phyloP scores from a whole-genome alignment of 1,140 invertebrate species.

The Leptinotarsa undecemlineata region DNA sequence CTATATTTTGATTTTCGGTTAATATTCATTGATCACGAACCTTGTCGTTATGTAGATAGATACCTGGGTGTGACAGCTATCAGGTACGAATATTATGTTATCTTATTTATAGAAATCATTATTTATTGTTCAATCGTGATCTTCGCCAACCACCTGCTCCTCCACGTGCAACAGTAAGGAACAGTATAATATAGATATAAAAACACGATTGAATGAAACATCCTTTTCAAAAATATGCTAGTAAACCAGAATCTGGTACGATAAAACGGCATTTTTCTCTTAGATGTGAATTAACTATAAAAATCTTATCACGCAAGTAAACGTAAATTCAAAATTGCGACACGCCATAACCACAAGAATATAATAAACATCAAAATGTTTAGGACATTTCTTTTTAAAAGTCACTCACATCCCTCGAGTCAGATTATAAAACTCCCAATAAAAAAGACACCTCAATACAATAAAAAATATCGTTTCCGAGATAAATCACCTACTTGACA shows the following conservation, averaged over 20 bases:
- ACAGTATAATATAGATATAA: too few species aligned
- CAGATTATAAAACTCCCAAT: slow-evolving; percentile 50
- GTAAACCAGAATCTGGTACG: slow-evolving; percentile 1
- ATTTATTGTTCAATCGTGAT: too few species aligned
- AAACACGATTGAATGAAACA: background rate
- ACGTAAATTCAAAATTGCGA: slow-evolving; percentile 47
- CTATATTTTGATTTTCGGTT: too few species aligned
- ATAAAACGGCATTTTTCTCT: slow-evolving; percentile 32
- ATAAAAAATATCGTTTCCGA: slow-evolving; percentile 45
- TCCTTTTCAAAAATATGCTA: slow-evolving; percentile 6
- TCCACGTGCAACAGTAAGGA: too few species aligned
- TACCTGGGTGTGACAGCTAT: too few species aligned
- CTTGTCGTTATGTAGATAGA: too few species aligned
- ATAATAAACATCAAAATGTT: slow-evolving; percentile 49
- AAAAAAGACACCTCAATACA: slow-evolving; percentile 50
- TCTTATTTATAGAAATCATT: too few species aligned
- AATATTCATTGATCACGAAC: too few species aligned
- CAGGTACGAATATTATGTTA: too few species aligned
- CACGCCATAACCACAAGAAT: slow-evolving; percentile 47
- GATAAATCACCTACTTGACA: slow-evolving; percentile 49
- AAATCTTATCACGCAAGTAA: slow-evolving; percentile 45
- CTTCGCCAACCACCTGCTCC: too few species aligned
- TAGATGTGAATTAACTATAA: slow-evolving; percentile 46
- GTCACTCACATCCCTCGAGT: slow-evolving; percentile 42
- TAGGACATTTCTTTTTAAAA: slow-evolving; percentile 49